Evolutionary conservation across 2,888 invertebrate genomes (phyloP), one percentile per base, ranked within the genome.

Genomic region (Cheilosia pagana): DNA sequence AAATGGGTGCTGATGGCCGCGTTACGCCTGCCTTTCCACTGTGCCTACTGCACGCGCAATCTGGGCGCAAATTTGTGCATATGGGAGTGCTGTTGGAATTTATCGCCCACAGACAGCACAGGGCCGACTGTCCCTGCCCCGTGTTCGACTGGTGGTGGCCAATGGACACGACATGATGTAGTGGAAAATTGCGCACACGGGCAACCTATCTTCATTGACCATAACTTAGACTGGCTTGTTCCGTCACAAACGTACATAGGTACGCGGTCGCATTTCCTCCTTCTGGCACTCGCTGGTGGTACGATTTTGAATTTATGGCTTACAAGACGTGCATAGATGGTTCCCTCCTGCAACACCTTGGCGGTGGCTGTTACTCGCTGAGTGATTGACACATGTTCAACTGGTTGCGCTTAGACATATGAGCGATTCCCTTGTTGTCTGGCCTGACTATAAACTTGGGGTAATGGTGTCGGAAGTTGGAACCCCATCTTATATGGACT

Each of bases 71-170:
- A 78, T 67, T 81, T 75, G 75, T 81, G 71, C 85, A 76, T 50
- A 85, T 81, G 67, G 85, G 75, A 74, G 81, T 76, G 81, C 75
- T 85, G 71, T 85, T 81, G 85, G 85, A 85, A 85, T 85, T 85
- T 81, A 85, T 85, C 81, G 85, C 81, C 85, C 85, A 85, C 85
- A 55, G 81, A 71, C 85, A 71, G 81, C 85, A n/a, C 25, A 76
- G 85, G 85, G 71, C 75, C 23, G 45, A 19, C 53, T 59, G 60
- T 70, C 62, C 35, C 43, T 75, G 78, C 31, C 68, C 31, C 14
- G 50, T 23, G 60, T 52, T 65, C 65, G 57, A 67, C 79, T 70
- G 41, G 50, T 25, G 23, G 67, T 62, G 76, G 63, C 63, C 23
- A 68, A 45, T 70, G 63, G 78, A 74, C 68, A 79, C 75, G 79